phyloP scores from a whole-genome alignment of 2,113 vertebrate genomes.

The Chamaetylas fuelleborni region DNA sequence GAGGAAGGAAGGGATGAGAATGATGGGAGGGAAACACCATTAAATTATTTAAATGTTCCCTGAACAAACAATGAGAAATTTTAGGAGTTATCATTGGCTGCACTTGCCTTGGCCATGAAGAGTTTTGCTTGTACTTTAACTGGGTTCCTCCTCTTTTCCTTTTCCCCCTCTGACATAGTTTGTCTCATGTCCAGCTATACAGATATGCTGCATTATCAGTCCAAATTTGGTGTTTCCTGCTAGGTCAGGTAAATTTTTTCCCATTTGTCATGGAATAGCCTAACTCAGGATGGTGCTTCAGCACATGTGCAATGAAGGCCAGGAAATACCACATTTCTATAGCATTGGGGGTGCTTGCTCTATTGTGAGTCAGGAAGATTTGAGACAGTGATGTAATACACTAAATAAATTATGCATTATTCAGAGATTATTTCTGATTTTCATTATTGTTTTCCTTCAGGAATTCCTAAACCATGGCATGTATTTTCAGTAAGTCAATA shows the following conservation, averaged over 20 bases:
- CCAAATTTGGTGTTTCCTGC: neutral
- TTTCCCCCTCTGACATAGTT: neutral
- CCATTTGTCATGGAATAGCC: neutral
- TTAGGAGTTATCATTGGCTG: neutral
- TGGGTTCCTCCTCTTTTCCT: accelerated
- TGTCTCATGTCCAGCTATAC: neutral
- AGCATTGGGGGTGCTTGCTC: neutral
- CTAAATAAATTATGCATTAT: neutral
- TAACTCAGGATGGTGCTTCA: neutral
- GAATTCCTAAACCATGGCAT: neutral
- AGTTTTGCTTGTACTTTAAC: neutral
- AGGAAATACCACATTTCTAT: neutral
- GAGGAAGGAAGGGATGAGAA: neutral
- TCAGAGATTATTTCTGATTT: neutral
- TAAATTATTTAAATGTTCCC: neutral
- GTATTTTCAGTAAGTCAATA: neutral
- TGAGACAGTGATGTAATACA: neutral
- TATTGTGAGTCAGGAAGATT: neutral
- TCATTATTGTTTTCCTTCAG: neutral
- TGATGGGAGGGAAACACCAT: neutral
- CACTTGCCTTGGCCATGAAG: neutral
- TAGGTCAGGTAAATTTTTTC: neutral
- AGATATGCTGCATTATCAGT: neutral
- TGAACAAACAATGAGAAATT: neutral
- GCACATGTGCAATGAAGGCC: accelerated